Conservation (phyloP, 2,888 invertebrate species). For the Plebejus anna region DNA sequence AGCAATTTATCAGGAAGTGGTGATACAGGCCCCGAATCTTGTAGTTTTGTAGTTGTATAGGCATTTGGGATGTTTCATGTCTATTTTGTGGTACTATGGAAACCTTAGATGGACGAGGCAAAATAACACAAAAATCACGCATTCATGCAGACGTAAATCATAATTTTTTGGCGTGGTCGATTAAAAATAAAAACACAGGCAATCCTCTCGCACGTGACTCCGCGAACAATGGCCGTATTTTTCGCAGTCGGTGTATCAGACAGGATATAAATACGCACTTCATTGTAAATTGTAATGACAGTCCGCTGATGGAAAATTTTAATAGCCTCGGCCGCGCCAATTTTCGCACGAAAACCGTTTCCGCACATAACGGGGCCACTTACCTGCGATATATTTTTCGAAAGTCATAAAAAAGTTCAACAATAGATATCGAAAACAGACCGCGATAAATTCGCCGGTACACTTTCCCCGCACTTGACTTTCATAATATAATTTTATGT, state of each 20-base stretch:
- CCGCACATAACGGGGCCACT: conserved; percentile 39
- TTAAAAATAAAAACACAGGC: conserved; percentile 14
- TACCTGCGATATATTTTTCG: conserved; percentile 47
- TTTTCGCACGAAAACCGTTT: conserved; percentile 34
- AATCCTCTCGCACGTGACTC: conserved; percentile 11
- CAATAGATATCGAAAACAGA: conserved; percentile 76
- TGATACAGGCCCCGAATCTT: background rate
- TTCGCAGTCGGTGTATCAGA: conserved; percentile 19
- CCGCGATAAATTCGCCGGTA: conserved; percentile 71
- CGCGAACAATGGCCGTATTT: conserved; percentile 14
- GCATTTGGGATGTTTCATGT: background rate
- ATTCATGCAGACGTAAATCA: conserved; percentile 3
- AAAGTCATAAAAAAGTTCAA: conserved; percentile 63
- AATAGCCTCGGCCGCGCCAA: conserved; percentile 28
- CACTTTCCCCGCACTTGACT: conserved; percentile 75
- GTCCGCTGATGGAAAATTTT: conserved; percentile 23
- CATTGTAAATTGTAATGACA: conserved; percentile 28
- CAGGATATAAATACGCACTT: conserved; percentile 27
- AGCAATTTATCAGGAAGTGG: no score
- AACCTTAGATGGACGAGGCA: background rate
- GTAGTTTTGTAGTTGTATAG: background rate
- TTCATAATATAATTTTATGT: conserved; percentile 79
- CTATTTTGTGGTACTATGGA: background rate
- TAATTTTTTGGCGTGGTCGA: background rate
- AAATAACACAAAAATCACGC: background rate